Evolutionary conservation across 2,888 invertebrate species (phyloP).

Genomic region (Andricus curvator): DNA sequence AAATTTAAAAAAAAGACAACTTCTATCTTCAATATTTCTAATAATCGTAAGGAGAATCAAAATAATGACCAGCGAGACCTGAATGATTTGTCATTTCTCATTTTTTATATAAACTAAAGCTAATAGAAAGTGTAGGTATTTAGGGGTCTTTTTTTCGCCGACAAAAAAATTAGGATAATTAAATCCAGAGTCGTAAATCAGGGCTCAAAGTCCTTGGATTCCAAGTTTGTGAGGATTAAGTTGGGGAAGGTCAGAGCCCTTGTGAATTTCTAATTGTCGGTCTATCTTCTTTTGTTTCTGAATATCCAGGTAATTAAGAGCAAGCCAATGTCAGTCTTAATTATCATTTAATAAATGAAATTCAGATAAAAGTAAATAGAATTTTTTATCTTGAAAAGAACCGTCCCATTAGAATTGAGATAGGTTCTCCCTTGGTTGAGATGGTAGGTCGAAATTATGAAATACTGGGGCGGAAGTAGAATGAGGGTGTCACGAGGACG

Average conservation of each 20-base stretch:
- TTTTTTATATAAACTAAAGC: too few species aligned
- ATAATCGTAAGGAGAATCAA: too few species aligned
- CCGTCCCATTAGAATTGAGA: background rate
- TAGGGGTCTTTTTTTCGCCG: background rate
- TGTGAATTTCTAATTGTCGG: background rate
- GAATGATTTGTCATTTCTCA: too few species aligned
- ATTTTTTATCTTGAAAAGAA: background rate
- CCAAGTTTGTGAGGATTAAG: background rate
- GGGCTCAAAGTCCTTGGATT: background rate
- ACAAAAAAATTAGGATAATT: background rate
- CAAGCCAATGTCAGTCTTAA: background rate
- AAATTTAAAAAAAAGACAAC: too few species aligned
- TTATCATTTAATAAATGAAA: background rate
- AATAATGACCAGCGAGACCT: too few species aligned
- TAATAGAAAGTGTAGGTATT: too few species aligned
- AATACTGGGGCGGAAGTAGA: background rate
- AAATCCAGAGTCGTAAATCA: background rate
- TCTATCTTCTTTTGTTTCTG: background rate
- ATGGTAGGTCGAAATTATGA: background rate
- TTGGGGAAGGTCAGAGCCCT: conserved; percentile 22
- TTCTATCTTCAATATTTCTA: too few species aligned
- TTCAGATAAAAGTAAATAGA: background rate
- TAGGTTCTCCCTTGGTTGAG: background rate
- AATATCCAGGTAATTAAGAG: background rate
- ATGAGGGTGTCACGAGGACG: background rate